These are phyloP conservation scores for Carcharodon carcharias DNA, from an alignment of 2,797 vertebrate species.

Conservation along the genomic window DNA sequence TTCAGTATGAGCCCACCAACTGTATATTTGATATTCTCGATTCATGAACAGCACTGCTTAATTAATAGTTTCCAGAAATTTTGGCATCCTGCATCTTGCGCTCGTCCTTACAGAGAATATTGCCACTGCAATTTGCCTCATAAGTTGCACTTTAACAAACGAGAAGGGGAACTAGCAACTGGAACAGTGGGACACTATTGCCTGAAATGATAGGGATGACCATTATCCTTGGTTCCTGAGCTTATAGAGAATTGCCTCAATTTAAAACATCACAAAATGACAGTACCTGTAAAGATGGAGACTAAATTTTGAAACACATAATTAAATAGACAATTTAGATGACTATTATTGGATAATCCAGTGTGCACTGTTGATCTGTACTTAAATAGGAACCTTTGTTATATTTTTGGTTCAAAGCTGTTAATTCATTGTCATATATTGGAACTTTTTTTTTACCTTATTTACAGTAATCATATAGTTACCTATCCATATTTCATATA, in stretches of 20 bases:
- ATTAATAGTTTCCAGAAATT: conserved; percentile 55
- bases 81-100: not conserved
- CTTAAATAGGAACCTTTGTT: not conserved
- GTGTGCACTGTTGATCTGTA: not conserved
- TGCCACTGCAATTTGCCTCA: not conserved
- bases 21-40: conserved; percentile 56
- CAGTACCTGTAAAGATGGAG: not conserved
- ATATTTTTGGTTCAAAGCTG: not conserved
- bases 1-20: conserved; percentile 57
- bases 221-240: not conserved
- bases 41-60: conserved; percentile 62
- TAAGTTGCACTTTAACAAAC: not conserved
- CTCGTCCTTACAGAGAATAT: not conserved
- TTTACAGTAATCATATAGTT: not conserved
- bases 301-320: not conserved
- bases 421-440: not conserved
- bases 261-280: conserved; percentile 13
- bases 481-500: not conserved
- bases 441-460: not conserved
- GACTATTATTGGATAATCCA: not conserved
- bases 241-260: not conserved
- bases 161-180: not conserved
- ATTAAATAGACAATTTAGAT: not conserved
- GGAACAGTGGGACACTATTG: not conserved
- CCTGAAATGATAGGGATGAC: not conserved